These are phyloP conservation scores for Rotaria macrura DNA, from an alignment of 2,888 invertebrate species.

Conservation along the genomic window DNA sequence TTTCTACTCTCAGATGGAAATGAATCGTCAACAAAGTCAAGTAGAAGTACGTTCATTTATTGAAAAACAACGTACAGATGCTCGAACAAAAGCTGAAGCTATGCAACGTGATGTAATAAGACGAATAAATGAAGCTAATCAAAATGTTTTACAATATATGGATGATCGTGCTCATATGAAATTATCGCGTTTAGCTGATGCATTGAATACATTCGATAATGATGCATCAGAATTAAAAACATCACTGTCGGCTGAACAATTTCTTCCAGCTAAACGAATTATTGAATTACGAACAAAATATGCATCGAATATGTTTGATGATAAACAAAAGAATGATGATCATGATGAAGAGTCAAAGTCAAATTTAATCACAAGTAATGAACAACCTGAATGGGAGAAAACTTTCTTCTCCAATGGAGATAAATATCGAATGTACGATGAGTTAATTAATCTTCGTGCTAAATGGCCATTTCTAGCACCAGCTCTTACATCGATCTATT, in stretches of 20 bases:
- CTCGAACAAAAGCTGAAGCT: not conserved
- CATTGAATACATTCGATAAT: not conserved
- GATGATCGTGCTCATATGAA: conserved; percentile 12
- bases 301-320: not conserved
- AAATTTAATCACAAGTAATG: not conserved
- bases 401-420: not conserved
- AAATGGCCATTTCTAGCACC: not conserved
- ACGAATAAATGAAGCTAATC: not conserved
- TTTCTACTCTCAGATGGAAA: not conserved
- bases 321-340: not conserved
- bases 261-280: not conserved
- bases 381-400: not conserved
- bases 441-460: not conserved
- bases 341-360: not conserved
- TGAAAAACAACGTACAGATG: not conserved
- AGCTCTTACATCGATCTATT: not conserved
- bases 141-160: conserved; percentile 8
- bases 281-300: not conserved
- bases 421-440: not conserved
- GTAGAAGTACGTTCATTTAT: not conserved
- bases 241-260: not conserved
- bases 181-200: not conserved
- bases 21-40: not conserved
- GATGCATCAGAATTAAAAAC: not conserved
- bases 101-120: not conserved